Percentiles rank a stretch among this genome's conserved stretches.
phyloP scores from a whole-genome alignment of 2,888 invertebrate genomes.

The Uropetala carovei region DNA sequence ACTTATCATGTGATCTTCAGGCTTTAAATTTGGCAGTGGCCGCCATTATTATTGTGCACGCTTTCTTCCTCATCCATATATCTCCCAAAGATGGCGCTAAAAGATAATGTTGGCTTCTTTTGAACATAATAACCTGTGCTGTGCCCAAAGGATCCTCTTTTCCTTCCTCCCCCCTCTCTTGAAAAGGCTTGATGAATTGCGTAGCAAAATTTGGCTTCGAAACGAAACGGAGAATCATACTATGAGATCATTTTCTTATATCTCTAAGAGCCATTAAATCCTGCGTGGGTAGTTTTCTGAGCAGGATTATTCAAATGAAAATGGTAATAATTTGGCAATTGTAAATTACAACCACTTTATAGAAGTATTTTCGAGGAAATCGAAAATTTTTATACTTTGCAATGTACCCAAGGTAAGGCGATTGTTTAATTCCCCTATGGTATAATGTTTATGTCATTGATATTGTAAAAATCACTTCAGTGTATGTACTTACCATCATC shows the following conservation, averaged over 20 bases:
- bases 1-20: conserved; percentile 10
- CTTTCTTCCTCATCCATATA: conserved; percentile 2
- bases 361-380: background rate
- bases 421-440: too few species aligned
- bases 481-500: too few species aligned
- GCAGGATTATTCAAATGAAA: too few species aligned
- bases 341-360: background rate
- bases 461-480: too few species aligned
- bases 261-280: background rate
- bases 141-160: background rate
- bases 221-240: background rate
- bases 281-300: too few species aligned
- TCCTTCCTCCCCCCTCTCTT: background rate
- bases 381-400: too few species aligned
- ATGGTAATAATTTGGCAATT: background rate
- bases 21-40: conserved; percentile 35
- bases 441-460: too few species aligned
- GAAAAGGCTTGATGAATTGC: background rate
- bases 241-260: too few species aligned
- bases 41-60: background rate
- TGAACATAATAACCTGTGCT: background rate
- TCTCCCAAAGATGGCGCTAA: background rate
- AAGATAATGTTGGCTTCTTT: background rate
- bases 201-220: background rate
- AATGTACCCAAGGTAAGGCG: too few species aligned